Evolutionary conservation across 1,140 invertebrate species (phyloP).

Genomic region (Bombus polaris): DNA sequence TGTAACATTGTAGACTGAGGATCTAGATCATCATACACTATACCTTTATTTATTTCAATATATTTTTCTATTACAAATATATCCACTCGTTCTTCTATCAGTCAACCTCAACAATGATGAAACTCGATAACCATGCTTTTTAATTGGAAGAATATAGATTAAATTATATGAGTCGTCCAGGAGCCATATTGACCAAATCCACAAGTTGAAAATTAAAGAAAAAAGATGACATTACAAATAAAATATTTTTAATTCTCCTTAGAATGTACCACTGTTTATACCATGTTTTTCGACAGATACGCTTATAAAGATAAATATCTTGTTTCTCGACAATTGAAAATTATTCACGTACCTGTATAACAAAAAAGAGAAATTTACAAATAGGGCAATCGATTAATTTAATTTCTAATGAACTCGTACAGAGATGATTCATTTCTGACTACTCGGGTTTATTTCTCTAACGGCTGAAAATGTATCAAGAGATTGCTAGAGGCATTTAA

Average conservation of each 20-base stretch:
- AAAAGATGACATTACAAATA: no score
- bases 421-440: background rate
- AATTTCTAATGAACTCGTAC: background rate
- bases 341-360: background rate
- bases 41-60: no score
- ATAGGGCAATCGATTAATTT: background rate
- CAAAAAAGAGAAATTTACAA: background rate
- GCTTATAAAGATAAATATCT: background rate
- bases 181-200: no score
- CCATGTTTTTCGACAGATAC: background rate
- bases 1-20: no score
- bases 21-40: no score
- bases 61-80: no score
- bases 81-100: no score
- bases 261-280: background rate
- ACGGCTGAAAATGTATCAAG: background rate
- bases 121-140: no score
- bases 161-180: no score
- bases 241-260: background rate
- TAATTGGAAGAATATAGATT: no score
- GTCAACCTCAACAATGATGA: no score
- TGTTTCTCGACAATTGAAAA: background rate
- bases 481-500: background rate
- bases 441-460: background rate
- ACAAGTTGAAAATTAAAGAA: no score